These are phyloP conservation scores for Spongilla lacustris DNA, from an alignment of 37 sponge, comb jelly and placozoan genomes.

Conservation along the genomic window DNA sequence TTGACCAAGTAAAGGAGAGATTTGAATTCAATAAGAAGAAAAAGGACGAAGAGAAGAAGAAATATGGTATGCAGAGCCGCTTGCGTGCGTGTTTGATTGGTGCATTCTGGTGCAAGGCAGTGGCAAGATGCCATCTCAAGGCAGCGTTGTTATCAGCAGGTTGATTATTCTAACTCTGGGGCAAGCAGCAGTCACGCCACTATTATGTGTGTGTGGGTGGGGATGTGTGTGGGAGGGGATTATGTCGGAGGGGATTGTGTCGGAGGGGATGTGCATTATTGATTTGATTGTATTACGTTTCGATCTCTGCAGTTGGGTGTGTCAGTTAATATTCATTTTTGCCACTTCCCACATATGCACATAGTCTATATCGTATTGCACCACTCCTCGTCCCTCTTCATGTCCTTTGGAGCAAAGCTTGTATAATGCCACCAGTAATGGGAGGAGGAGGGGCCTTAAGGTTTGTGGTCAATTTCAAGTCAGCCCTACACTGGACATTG, in stretches of 20 bases:
- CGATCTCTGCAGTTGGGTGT: neutral
- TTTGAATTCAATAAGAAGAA: slow-evolving; percentile 94
- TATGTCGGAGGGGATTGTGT: neutral
- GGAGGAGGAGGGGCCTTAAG: no score
- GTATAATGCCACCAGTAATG: no score
- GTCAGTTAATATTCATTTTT: neutral
- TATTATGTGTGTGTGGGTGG: neutral
- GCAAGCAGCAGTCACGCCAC: no score
- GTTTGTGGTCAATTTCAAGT: no score
- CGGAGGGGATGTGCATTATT: neutral
- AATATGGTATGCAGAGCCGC: slow-evolving; percentile 74
- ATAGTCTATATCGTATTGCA: no score
- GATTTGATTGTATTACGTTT: neutral
- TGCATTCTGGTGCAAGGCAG: neutral
- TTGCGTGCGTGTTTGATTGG: neutral
- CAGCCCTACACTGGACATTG: no score
- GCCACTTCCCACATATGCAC: no score
- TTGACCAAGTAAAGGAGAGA: slow-evolving; percentile 95
- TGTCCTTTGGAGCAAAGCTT: no score
- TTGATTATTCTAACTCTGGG: no score
- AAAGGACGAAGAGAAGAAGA: slow-evolving; percentile 84
- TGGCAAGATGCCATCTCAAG: no score
- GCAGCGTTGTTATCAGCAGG: neutral
- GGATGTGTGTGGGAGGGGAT: neutral
- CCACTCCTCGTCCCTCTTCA: no score